Evolutionary conservation across 2,113 vertebrate species (phyloP).

Genomic region (Pterocles burchelli): DNA sequence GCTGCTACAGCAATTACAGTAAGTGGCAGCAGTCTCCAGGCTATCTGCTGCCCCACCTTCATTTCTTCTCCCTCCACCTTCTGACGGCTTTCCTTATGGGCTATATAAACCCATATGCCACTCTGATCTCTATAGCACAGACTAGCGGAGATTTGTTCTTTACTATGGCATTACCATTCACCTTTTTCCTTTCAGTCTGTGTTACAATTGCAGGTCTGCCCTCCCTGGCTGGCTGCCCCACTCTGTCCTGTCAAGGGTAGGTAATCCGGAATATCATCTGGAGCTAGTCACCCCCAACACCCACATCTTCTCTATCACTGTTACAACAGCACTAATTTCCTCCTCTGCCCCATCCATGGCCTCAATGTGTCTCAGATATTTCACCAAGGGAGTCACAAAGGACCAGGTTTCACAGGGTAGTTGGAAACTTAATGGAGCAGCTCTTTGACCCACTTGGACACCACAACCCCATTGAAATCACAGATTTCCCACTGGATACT

Average conservation of each 20-base stretch:
- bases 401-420: neutral
- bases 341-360: neutral
- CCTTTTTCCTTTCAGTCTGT: neutral
- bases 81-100: neutral
- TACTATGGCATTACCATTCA: neutral
- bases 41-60: conserved; percentile 14
- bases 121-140: neutral
- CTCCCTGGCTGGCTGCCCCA: neutral
- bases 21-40: conserved; percentile 22
- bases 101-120: neutral
- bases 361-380: neutral
- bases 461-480: neutral
- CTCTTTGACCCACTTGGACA: neutral
- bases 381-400: neutral
- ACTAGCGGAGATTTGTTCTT: neutral
- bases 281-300: neutral
- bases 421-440: neutral
- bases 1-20: neutral
- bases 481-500: neutral
- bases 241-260: neutral
- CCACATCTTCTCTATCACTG: neutral
- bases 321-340: neutral
- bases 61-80: neutral
- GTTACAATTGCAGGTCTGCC: neutral
- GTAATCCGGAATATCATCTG: neutral